Percentiles rank a stretch among this genome's conserved stretches.
phyloP scores from a whole-genome alignment of 2,797 vertebrate genomes.

The Gymnodraco acuticeps region DNA sequence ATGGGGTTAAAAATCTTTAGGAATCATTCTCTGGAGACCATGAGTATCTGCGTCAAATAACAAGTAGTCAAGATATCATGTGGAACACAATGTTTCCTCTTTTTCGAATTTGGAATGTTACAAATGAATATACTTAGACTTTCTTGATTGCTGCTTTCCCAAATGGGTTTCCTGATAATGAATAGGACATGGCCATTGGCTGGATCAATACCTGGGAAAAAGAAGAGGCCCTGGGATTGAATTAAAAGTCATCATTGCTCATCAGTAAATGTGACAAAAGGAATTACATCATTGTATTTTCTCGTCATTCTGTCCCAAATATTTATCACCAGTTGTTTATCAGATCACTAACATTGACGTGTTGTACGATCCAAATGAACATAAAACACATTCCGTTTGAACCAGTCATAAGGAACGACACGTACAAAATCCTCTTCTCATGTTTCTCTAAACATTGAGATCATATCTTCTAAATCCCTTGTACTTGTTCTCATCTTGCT shows the following conservation, averaged over 20 bases:
- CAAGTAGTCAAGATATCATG: not conserved
- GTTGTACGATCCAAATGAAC: not conserved
- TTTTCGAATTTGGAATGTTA: not conserved
- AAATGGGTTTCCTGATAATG: not conserved
- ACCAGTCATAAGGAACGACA: not conserved
- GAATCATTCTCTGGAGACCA: not conserved
- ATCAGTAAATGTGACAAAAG: conserved; percentile 22
- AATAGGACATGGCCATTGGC: not conserved
- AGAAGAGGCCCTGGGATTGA: conserved; percentile 4
- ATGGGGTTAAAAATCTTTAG: not conserved
- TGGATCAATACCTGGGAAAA: conserved; percentile 17
- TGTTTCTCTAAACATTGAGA: conserved; percentile 13
- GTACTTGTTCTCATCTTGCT: conserved; percentile 11
- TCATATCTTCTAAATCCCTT: conserved; percentile 16
- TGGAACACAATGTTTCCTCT: not conserved
- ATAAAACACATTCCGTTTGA: not conserved
- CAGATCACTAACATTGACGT: not conserved
- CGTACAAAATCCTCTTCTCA: conserved; percentile 9
- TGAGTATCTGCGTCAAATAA: not conserved
- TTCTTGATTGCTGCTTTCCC: not conserved
- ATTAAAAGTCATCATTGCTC: conserved; percentile 7
- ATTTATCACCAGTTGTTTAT: conserved; percentile 18
- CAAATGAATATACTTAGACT: not conserved
- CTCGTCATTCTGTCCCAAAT: not conserved
- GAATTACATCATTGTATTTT: conserved; percentile 7